Evolutionary conservation across 2,888 invertebrate species (phyloP).

Genomic region (Lasius fuliginosus): DNA sequence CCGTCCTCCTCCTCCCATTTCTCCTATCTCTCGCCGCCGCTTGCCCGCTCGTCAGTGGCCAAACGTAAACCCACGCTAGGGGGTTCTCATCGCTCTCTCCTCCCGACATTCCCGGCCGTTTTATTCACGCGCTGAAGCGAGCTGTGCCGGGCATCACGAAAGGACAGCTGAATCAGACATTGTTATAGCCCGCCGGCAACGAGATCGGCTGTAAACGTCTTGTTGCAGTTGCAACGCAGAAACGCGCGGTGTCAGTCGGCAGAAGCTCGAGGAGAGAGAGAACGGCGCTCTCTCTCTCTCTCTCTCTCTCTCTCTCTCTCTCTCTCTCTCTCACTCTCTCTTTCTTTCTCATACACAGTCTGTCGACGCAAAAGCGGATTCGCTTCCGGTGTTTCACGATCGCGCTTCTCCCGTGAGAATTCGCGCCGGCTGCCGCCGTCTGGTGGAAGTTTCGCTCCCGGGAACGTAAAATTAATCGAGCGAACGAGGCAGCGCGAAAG

Average conservation of each 20-base stretch:
- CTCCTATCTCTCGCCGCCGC: not conserved
- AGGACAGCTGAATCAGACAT: conserved; percentile 73
- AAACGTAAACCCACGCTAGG: conserved; percentile 66
- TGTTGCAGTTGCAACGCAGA: conserved; percentile 62
- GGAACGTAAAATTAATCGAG: conserved; percentile 57
- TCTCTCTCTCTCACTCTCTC: conserved; percentile 14
- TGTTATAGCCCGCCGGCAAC: conserved; percentile 59
- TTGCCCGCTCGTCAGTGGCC: conserved; percentile 43
- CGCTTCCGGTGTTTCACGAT: conserved; percentile 45
- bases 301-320: conserved; percentile 1
- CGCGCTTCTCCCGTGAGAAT: conserved; percentile 49
- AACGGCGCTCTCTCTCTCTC: conserved; percentile 2
- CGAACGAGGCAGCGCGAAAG: conserved; percentile 49
- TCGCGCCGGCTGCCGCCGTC: conserved; percentile 49
- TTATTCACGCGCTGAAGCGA: conserved; percentile 64
- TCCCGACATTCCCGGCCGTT: conserved; percentile 63
- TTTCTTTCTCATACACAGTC: conserved; percentile 7
- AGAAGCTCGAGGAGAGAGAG: not conserved
- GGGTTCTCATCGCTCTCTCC: conserved; percentile 59
- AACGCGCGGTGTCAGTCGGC: conserved; percentile 49
- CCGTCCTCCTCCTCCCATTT: conserved; percentile 39
- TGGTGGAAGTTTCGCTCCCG: conserved; percentile 46
- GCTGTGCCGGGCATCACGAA: conserved; percentile 44
- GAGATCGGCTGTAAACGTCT: conserved; percentile 66
- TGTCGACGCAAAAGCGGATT: conserved; percentile 43